Base-by-base conservation (phyloP, 2,797 vertebrate genomes). In the Sebastes melanostomus region DNA sequence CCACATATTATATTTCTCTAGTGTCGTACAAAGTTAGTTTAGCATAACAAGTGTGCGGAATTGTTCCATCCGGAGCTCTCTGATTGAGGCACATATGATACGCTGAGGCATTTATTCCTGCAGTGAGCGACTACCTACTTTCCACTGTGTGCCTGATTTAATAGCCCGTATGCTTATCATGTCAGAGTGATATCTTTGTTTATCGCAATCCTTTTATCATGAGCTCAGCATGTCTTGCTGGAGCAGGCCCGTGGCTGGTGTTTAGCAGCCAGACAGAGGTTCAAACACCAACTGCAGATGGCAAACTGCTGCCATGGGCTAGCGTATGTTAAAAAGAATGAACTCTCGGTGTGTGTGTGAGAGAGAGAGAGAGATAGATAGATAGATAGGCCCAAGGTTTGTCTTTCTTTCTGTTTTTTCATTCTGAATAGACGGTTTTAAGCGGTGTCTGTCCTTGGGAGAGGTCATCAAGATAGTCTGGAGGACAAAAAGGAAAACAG, bases 381-480 rank as follows among this genome's bases (percentile, higher is more conserved):
- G 46, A 78, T 2, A 54, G 66, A 65, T 20, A 62, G 75, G 56
- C 42, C 46, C 27, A 66, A 34, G 60, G 59, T 84, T 58, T 1
- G 30, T 66, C 29, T 55, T 38, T 84, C 6, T 27, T 71, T 59
- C 60, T 46, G 12, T 68, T 75, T 77, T 77, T 63, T 65, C 55
- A 56, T 5, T 58, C 56, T 22, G 54, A 60, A 81, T 50, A 30
- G 32, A 67, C 4, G 0, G 1, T 86, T 80, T 66, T 54, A 42
- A 61, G 61, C 9, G 1, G 60, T n/a, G 25, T 3, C 4, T 16
- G 88, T 90, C 93, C 90, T 94, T 90, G 77, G 80, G 71, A 87
- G 75, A 92, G 90, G 91, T 93, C 88, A 86, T 90, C 70, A n/a
- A 81, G 90, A 89, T 89, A 78, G 72, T 69, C 69, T 69, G 6